Evolutionary conservation across 2,888 invertebrate species (phyloP), one percentile per base, ranked within the genome.

Genomic region (Aromia moschata): DNA sequence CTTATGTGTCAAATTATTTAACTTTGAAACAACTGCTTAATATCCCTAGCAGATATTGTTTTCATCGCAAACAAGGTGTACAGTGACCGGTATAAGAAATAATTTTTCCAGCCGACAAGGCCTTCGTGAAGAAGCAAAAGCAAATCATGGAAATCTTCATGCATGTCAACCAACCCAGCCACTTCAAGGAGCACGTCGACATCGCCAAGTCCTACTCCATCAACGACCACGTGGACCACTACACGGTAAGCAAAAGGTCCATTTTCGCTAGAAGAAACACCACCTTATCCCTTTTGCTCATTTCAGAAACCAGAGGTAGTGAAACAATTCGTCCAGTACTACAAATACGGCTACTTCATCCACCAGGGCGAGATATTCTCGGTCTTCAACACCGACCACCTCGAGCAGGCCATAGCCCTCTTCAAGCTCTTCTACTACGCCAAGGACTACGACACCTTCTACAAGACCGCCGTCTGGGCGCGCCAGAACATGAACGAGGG

Each of bases 361-460:
- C 87, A 87, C 0, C 82, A 83, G 40, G 84, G 84, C 37, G 83
- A 87, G 63, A 81, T 86, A 10, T 90, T 87, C 83, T 86, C 88
- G 12, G 82, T 85, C 74, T 85, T 84, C 74, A 82, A 88, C 74
- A 82, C 84, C 51, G 79, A 83, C 33, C 88, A 91, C 58, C 81
- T 84, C 47, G 83, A 85, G 69, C 87, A 92, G 74, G 87, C 86
- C 7, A 75, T 84, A 2, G 85, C 86, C 3, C 78, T 92, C 15
- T 89, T 88, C 80, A 85, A 89, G 73, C 81, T 89, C 54, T 83
- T 92, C 65, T 85, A 84, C 80, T 86, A 87, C 56, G 89, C 91
- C 65, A 89, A 89, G 76, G 87, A 89, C 75, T 91, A 85, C 76
- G 84, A 86, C 16, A 88, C 88, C 31, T 90, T 92, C 82, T 84